Base-by-base conservation (phyloP, 2,888 invertebrate genomes). In the Aleiodes testaceus region DNA sequence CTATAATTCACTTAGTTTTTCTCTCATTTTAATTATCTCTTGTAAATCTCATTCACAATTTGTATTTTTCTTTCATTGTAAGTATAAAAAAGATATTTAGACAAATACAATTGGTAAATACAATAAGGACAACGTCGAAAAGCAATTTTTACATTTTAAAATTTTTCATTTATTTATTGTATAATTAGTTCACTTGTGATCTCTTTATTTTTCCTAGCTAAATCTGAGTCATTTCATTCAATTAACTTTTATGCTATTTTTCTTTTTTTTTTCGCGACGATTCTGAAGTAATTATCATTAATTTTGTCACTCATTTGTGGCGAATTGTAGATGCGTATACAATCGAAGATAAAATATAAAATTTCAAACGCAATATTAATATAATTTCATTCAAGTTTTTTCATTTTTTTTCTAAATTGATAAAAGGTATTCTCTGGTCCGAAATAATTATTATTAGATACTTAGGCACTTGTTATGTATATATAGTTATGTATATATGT, bases 381-480 rank as follows among this genome's bases (percentile, higher is more conserved):
- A 65, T 66, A 64, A n/a, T 53, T 26, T 36, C 9, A 36, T 36
- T 36, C 11, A 36, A 36, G 11, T 66, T 26, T 49, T 45, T 16
- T 52, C 36, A 12, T 11, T 52, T 63, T 55, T 42, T 61, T n/a
- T 61, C 53, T 74, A 77, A 80, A 81, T 83, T 82, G 82, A 84
- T 84, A 86, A 44, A 84, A 85, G 84, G 81, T 85, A 82, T 85
- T 84, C 82, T 83, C 85, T 87, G 87, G 86, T 86, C 86, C 86
- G 81, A 85, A 86, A 84, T 84, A 87, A 85, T 85, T 85, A 77
- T 79, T 79, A 77, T 83, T 82, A 83, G 83, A 83, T 86, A 86
- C 84, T 84, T 87, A 87, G 87, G 87, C 87, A 87, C 87, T 87
- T 81, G 55, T 55, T 55, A 55, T 55, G 55, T 55, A 55, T 55